phyloP scores from a whole-genome alignment of 2,113 vertebrate genomes.

The Heterocephalus glaber region DNA sequence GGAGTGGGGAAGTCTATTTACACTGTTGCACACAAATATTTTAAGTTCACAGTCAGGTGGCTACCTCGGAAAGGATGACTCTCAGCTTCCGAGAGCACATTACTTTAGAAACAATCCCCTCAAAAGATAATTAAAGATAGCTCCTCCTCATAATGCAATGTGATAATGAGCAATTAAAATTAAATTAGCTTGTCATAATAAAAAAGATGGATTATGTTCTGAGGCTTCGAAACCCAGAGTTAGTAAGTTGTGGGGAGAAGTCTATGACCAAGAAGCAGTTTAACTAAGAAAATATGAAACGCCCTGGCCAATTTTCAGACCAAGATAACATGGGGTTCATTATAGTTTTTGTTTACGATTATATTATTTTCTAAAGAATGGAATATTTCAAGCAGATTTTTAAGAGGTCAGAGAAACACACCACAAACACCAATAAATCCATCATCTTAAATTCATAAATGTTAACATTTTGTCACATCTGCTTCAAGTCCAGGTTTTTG shows the following conservation, averaged over 20 bases:
- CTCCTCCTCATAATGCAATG: conserved; percentile 63
- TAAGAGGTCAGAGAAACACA: not conserved
- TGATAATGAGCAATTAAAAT: conserved; percentile 74
- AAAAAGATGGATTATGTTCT: conserved; percentile 63
- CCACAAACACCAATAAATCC: not conserved
- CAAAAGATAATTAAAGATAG: conserved; percentile 67
- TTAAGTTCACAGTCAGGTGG: conserved; percentile 38
- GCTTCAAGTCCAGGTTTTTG: not conserved
- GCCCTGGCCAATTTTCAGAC: not conserved
- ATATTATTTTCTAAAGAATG: not conserved
- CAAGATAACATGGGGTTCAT: not conserved
- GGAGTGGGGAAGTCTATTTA: conserved; percentile 11
- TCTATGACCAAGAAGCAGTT: not conserved
- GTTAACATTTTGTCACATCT: not conserved
- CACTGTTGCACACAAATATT: conserved; percentile 23
- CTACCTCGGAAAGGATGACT: not conserved
- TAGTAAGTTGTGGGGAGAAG: not conserved
- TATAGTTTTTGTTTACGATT: not conserved
- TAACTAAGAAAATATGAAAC: not conserved
- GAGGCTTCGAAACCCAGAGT: not conserved
- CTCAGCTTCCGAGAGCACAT: not conserved
- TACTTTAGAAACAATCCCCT: conserved; percentile 61
- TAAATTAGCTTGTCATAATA: conserved; percentile 78
- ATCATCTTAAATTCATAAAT: not conserved
- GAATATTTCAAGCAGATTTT: not conserved